Evolutionary conservation across 2,797 vertebrate genomes (phyloP).

Genomic region (Caiman crocodilus): DNA sequence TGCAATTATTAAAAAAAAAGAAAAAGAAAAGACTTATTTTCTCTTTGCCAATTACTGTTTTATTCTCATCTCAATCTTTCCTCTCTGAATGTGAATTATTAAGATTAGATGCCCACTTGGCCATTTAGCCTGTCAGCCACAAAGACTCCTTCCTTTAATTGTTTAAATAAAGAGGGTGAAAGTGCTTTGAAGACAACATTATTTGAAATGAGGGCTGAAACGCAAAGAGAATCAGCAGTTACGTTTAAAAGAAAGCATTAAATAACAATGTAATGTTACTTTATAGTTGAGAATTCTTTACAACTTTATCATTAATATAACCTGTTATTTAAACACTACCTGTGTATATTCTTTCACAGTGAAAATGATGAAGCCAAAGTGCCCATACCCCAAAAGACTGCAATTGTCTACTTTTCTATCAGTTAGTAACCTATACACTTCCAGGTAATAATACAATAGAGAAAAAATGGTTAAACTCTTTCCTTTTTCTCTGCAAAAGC

Average conservation of each 20-base stretch:
- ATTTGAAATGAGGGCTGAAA: slow-evolving; percentile 31
- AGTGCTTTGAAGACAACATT: slow-evolving; percentile 15
- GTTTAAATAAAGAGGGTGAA: slow-evolving; percentile 12
- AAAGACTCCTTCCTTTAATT: slow-evolving; percentile 7
- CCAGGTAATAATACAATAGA: slow-evolving; percentile 61
- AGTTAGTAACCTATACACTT: slow-evolving; percentile 65
- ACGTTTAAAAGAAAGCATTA: not conserved
- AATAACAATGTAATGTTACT: slow-evolving; percentile 57
- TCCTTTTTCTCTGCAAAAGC: slow-evolving; percentile 55
- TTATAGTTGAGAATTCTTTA: slow-evolving; percentile 57
- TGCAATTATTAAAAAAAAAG: not conserved
- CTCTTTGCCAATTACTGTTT: not conserved
- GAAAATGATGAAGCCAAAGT: slow-evolving; percentile 64
- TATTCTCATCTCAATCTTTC: slow-evolving; percentile 31
- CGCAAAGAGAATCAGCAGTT: not conserved
- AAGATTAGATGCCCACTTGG: slow-evolving; percentile 43
- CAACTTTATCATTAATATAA: slow-evolving; percentile 46
- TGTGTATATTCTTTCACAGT: slow-evolving; percentile 66
- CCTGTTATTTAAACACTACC: slow-evolving; percentile 64
- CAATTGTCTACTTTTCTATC: slow-evolving; percentile 44
- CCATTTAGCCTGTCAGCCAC: slow-evolving; percentile 31
- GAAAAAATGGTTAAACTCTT: slow-evolving; percentile 42
- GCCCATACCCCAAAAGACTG: slow-evolving; percentile 25
- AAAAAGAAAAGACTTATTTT: not conserved
- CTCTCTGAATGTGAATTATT: slow-evolving; percentile 7